Evolutionary conservation across 2,113 vertebrate species (phyloP).

Genomic region (Periophthalmodon schlosseri): DNA sequence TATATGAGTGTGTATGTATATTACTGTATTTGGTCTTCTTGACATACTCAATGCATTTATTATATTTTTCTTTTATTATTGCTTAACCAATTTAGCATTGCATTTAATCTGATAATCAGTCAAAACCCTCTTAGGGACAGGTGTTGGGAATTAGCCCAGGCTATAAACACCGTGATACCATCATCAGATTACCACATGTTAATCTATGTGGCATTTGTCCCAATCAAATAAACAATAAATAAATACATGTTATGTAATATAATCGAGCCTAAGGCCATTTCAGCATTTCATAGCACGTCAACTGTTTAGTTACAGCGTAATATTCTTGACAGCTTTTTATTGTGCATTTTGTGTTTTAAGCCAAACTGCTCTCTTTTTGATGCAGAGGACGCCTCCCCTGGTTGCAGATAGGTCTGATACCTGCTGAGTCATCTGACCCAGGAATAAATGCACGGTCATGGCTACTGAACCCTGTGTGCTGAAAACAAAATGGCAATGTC

Average conservation of each 20-base stretch:
- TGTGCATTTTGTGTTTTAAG: not conserved
- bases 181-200: not conserved
- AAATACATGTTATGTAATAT: not conserved
- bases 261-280: not conserved
- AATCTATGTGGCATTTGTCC: not conserved
- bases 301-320: not conserved
- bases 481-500: constrained; percentile 5
- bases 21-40: not conserved
- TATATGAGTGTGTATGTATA: too few relatives aligned
- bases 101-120: not conserved
- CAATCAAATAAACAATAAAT: not conserved
- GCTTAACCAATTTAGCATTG: not conserved
- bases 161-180: not conserved
- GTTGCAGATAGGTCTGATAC: not conserved
- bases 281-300: not conserved
- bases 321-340: not conserved
- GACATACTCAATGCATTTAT: not conserved
- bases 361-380: not conserved
- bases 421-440: constrained; percentile 12
- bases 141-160: not conserved
- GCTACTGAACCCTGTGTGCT: not conserved
- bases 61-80: not conserved
- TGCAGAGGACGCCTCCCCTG: not conserved
- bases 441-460: constrained; percentile 6
- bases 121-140: not conserved